Evolutionary conservation across 2,113 vertebrate species (phyloP).

Genomic region (Erythrocercus mccallii): DNA sequence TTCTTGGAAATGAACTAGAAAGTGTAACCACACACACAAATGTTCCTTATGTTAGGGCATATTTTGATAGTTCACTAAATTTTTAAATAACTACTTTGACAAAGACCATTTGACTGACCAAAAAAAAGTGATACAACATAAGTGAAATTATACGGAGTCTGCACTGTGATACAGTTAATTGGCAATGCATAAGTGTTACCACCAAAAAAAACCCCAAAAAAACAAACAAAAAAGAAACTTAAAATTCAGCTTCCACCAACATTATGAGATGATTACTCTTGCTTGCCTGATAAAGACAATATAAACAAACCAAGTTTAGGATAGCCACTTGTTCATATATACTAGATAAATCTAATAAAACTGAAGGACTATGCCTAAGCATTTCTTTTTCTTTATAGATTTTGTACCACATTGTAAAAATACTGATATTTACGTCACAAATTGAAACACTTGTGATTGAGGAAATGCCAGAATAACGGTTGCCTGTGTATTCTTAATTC

Average conservation of each 20-base stretch:
- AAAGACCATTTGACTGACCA: neutral
- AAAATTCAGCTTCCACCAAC: neutral
- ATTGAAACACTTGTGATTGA: neutral
- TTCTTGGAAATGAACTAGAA: neutral
- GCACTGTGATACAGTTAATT: neutral
- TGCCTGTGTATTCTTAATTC: neutral
- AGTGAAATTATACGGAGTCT: neutral
- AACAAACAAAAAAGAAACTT: neutral
- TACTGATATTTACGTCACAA: neutral
- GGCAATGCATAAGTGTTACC: neutral
- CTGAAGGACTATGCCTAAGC: neutral
- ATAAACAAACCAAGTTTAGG: neutral
- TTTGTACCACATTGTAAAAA: neutral
- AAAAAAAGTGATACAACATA: neutral
- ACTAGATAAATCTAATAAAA: neutral
- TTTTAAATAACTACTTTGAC: neutral
- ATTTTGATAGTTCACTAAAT: neutral
- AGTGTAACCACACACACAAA: neutral
- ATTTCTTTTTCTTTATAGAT: neutral
- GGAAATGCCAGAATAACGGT: neutral
- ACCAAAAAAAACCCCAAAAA: neutral
- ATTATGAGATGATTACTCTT: neutral
- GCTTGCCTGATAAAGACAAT: neutral
- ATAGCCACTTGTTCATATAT: neutral
- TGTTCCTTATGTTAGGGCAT: rapidly evolving